These are phyloP conservation scores for Todiramphus saurophagus DNA, from an alignment of 2,113 vertebrate species.

Conservation along the genomic window DNA sequence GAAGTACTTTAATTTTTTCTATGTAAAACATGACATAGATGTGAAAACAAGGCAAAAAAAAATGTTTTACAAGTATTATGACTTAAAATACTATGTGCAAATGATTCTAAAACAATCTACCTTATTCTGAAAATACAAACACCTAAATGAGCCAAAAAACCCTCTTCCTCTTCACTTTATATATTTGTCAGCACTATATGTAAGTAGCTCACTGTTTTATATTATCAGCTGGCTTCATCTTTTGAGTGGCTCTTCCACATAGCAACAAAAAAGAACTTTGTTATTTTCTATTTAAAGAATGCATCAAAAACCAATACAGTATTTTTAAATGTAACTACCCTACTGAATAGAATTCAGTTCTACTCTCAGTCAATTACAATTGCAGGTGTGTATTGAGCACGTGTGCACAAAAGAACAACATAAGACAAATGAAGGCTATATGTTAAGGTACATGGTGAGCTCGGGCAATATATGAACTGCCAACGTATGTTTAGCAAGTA, in stretches of 20 bases:
- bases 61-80: not conserved
- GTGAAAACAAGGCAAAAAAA: not conserved
- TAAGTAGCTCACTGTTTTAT: not conserved
- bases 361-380: not conserved
- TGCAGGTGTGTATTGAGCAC: not conserved
- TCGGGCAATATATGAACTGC: not conserved
- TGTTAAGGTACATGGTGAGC: rapidly evolving
- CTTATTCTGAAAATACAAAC: not conserved
- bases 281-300: not conserved
- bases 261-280: not conserved
- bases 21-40: not conserved
- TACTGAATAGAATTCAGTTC: not conserved
- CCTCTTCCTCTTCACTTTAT: not conserved
- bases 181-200: not conserved
- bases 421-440: not conserved
- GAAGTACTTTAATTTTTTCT: not conserved
- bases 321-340: not conserved
- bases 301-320: not conserved
- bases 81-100: not conserved
- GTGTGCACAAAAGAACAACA: not conserved
- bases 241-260: not conserved
- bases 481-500: not conserved
- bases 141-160: not conserved
- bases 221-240: not conserved
- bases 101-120: not conserved